A percentile compares a stretch with the other conserved stretches of the same genome.
Evolutionary conservation across 1,140 invertebrate species (phyloP).

Genomic region (Hyles euphorbiae): DNA sequence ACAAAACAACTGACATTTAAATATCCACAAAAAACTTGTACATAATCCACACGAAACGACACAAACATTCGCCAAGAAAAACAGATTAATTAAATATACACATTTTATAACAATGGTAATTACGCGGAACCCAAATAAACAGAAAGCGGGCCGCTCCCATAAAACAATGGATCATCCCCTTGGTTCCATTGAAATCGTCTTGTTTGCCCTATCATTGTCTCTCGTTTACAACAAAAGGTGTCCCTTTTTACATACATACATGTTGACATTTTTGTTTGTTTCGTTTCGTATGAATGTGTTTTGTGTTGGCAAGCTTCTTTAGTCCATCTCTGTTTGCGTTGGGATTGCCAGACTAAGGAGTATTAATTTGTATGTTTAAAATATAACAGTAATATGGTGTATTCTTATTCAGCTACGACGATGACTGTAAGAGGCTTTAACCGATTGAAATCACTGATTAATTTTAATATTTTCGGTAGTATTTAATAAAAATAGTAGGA

Average conservation of each 20-base stretch:
- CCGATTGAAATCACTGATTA: too few species aligned
- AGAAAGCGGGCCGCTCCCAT: too few species aligned
- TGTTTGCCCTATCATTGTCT: constrained; percentile 25
- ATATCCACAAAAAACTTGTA: too few species aligned
- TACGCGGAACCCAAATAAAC: too few species aligned
- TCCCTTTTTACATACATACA: constrained; percentile 25
- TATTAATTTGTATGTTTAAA: not conserved
- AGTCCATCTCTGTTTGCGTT: constrained; percentile 38
- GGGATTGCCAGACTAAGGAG: not conserved
- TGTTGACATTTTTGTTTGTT: constrained; percentile 65
- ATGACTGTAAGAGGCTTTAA: too few species aligned
- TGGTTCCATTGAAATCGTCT: constrained; percentile 6
- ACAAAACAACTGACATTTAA: too few species aligned
- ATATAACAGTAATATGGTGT: too few species aligned
- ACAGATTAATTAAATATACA: constrained; percentile 1
- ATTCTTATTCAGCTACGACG: too few species aligned
- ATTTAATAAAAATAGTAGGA: too few species aligned
- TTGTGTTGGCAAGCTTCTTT: constrained; percentile 47
- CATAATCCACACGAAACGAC: too few species aligned
- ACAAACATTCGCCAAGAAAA: too few species aligned
- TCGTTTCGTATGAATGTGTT: constrained; percentile 37
- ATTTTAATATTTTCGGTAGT: too few species aligned
- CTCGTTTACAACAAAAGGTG: constrained; percentile 14
- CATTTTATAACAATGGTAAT: not conserved
- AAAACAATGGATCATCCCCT: not conserved